These are phyloP conservation scores for Gobiocypris rarus DNA, from an alignment of 2,113 vertebrate species.

Conservation along the genomic window DNA sequence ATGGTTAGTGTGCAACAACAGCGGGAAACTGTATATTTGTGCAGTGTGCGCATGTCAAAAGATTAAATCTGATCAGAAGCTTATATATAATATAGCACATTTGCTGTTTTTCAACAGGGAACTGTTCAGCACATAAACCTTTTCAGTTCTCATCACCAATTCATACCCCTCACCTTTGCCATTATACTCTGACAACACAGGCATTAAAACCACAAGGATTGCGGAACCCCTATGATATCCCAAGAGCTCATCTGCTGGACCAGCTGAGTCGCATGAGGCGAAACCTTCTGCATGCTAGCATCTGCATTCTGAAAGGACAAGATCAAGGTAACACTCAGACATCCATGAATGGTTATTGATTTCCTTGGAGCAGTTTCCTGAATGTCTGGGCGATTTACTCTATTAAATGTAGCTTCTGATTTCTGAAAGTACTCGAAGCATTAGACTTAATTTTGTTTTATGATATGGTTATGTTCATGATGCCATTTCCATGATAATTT, in stretches of 20 bases:
- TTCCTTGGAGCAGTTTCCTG: neutral
- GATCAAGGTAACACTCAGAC: constrained; percentile 82
- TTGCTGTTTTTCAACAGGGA: too few relatives aligned
- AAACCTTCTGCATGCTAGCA: constrained; percentile 86
- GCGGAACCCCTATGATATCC: constrained; percentile 96
- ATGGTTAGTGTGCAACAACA: too few relatives aligned
- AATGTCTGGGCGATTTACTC: neutral
- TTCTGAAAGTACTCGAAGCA: neutral
- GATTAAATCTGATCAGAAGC: too few relatives aligned
- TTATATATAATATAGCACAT: too few relatives aligned
- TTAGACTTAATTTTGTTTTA: neutral
- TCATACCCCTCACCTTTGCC: neutral
- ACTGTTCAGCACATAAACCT: too few relatives aligned
- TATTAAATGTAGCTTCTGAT: neutral
- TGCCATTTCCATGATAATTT: neutral
- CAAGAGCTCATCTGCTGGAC: constrained; percentile 92
- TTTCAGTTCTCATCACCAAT: neutral
- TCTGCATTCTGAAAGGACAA: constrained; percentile 80
- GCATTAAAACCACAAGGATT: constrained; percentile 92
- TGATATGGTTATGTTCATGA: neutral
- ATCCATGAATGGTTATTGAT: neutral
- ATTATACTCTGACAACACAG: constrained; percentile 64
- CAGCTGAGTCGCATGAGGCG: constrained; percentile 96
- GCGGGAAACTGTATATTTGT: too few relatives aligned
- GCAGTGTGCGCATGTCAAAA: too few relatives aligned